Evolutionary conservation across 1,140 invertebrate genomes (phyloP).

Genomic region (Panulirus ornatus): DNA sequence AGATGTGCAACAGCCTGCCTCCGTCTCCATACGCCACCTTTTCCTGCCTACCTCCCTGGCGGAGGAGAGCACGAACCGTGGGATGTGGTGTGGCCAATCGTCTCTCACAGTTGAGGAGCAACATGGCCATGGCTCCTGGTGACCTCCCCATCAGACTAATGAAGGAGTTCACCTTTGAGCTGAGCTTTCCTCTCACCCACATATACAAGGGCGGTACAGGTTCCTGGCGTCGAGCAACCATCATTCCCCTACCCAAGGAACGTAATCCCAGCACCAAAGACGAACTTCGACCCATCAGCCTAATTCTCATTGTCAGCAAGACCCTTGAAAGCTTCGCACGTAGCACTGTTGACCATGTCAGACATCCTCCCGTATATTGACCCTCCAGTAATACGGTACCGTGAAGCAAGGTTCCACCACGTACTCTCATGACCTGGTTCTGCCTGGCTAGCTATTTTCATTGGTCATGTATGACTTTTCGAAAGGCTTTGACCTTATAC

Average conservation of each 20-base stretch:
- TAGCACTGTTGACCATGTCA: too few species aligned
- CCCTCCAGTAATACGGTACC: too few species aligned
- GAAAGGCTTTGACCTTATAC: neutral
- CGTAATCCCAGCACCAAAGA: neutral
- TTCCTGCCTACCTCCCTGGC: neutral
- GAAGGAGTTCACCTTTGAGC: too few species aligned
- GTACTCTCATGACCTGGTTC: neutral
- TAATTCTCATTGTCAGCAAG: neutral
- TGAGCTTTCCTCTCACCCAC: too few species aligned
- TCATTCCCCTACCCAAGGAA: neutral
- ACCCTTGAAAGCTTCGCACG: too few species aligned
- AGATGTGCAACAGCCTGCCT: neutral
- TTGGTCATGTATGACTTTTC: neutral
- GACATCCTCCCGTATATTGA: too few species aligned
- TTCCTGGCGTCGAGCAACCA: neutral
- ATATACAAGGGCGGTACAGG: neutral
- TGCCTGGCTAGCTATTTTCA: neutral
- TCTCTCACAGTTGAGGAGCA: conserved; percentile 2
- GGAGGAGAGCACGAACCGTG: neutral
- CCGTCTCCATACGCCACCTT: too few species aligned
- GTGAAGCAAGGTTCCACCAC: neutral
- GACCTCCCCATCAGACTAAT: neutral
- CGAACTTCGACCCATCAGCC: neutral
- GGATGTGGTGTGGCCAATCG: neutral
- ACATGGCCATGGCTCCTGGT: neutral